A percentile compares a stretch with the other conserved stretches of the same genome.
phyloP scores from a whole-genome alignment of 2,888 invertebrate species.

The Ligdia adustata region DNA sequence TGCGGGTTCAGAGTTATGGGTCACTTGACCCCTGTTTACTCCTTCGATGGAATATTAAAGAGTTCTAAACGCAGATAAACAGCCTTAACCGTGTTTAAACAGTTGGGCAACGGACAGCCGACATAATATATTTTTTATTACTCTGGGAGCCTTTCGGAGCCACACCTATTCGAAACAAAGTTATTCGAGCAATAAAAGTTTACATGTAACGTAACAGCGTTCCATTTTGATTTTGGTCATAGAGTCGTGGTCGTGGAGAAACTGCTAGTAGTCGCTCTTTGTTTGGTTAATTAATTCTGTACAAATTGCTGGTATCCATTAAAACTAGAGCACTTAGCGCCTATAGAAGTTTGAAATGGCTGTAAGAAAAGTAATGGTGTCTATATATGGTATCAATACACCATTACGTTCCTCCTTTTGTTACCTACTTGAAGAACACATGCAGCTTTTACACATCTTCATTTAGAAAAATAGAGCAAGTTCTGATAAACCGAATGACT shows the following conservation, averaged over 20 bases:
- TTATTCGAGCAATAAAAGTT: conserved; percentile 12
- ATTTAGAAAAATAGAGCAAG: no score
- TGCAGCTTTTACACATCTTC: no score
- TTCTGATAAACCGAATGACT: no score
- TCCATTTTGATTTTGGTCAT: conserved; percentile 3
- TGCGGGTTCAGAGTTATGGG: conserved; percentile 65
- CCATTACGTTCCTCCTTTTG: no score
- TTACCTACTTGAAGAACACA: no score
- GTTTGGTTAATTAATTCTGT: conserved; percentile 1
- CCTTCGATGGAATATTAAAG: conserved; percentile 67
- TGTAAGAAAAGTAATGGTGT: no score
- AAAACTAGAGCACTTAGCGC: not conserved
- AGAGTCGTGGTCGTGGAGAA: not conserved
- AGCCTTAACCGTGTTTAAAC: conserved; percentile 42
- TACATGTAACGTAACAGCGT: not conserved
- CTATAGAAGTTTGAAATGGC: no score
- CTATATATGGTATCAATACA: no score
- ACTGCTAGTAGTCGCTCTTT: not conserved
- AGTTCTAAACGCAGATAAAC: conserved; percentile 47
- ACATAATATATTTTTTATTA: conserved; percentile 23
- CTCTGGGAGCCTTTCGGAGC: conserved; percentile 17
- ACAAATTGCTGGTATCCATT: not conserved
- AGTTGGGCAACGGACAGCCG: conserved; percentile 28
- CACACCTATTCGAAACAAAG: conserved; percentile 17
- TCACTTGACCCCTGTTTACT: conserved; percentile 63